Evolutionary conservation across 2,888 invertebrate species (phyloP), one percentile per base, ranked within the genome.

Genomic region (Trichogramma dendrolimi): DNA sequence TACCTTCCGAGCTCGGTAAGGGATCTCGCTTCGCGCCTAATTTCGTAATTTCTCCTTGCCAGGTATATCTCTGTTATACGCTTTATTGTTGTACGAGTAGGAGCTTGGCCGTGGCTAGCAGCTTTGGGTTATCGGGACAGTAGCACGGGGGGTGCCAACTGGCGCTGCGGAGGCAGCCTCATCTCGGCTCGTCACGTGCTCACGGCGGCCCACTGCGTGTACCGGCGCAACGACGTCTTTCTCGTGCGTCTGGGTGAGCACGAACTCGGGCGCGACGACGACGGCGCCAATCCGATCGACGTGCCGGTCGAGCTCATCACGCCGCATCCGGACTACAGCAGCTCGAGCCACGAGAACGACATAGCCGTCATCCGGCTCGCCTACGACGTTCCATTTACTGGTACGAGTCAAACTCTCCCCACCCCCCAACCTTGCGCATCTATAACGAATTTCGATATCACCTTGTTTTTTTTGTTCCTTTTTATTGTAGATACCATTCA

Each of bases 81-180:
- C 27, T 27, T 27, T 27, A 3, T 27, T 27, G 27, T 27, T 27
- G 27, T 27, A 27, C 27, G 27, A 27, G 27, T 63, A 88, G 91
- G 88, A 27, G 86, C 87, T 56, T 92, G 90, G 85, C 92, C 92
- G 0, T 93, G 92, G 91, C 84, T 91, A 69, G 86, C 86, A 0
- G 83, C 87, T 4, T 79, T 92, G 46, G 92, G 91, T 0, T 92
- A 90, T 74, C 82, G 80, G 65, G 55, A 53, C 47, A 52, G 54
- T 27, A 80, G 80, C 4, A 78, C 80, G 70, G 78, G 80, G 41
- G 80, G 72, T 50, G n/a, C 49, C 4, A 53, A 61, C n/a, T 66
- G 64, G 64, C 44, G 80, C 58, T 89, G 89, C 70, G 94, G 92
- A 0, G 91, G 89, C 4, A 83, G 87, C 11, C 80, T 92, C 14